These are phyloP conservation scores for Drosophila gaucha DNA, from an alignment of 2,888 invertebrate species.

Conservation along the genomic window DNA sequence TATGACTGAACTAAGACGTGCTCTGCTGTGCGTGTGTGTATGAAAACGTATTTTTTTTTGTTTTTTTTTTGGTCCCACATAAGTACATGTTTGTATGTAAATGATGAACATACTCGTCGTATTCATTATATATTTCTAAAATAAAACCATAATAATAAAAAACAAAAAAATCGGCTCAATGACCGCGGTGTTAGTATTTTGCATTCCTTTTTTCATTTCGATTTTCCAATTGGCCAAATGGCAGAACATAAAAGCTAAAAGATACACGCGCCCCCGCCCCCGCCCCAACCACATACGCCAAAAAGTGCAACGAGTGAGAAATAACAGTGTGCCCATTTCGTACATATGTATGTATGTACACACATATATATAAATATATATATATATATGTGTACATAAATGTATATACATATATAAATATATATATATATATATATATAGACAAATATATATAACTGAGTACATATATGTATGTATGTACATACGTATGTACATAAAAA, in stretches of 20 bases:
- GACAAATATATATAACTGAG: not conserved
- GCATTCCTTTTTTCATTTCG: constrained; percentile 44
- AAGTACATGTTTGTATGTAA: constrained; percentile 27
- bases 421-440: not conserved
- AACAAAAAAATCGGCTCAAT: constrained; percentile 40
- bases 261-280: constrained; percentile 23
- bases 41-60: constrained; percentile 42
- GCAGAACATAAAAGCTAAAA: constrained; percentile 27
- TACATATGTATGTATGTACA: constrained; percentile 9
- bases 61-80: constrained; percentile 19
- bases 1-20: constrained; percentile 51
- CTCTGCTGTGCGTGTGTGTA: constrained; percentile 45
- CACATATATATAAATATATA: constrained; percentile 1
- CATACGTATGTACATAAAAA: constrained; percentile 9
- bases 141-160: constrained; percentile 1
- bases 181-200: constrained; percentile 37
- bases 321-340: constrained; percentile 53
- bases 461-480: not conserved
- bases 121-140: constrained; percentile 10
- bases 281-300: constrained; percentile 1
- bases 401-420: not conserved
- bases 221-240: constrained; percentile 51
- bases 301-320: constrained; percentile 62
- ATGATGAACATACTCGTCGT: constrained; percentile 26
- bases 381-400: not conserved